phyloP scores from a whole-genome alignment of 2,888 invertebrate species.

The Pardosa pseudoannulata region DNA sequence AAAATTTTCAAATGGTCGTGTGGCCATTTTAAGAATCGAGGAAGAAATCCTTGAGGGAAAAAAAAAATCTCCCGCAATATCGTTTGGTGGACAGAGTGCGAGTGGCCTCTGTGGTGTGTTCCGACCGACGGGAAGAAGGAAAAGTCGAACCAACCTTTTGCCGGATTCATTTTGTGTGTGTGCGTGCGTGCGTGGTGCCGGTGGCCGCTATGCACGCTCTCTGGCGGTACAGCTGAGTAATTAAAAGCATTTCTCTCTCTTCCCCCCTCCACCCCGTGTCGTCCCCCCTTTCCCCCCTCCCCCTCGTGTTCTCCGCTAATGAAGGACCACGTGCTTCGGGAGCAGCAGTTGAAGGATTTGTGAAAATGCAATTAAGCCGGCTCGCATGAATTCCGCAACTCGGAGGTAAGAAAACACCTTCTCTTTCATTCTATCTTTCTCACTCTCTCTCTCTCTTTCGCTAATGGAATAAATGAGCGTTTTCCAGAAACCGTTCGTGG shows the following conservation, averaged over 20 bases:
- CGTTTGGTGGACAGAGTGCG: no score
- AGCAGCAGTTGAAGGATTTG: constrained; percentile 65
- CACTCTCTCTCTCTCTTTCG: constrained; percentile 17
- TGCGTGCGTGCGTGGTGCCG: neutral
- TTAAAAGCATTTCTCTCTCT: constrained; percentile 59
- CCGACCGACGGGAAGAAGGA: no score
- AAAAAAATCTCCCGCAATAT: neutral
- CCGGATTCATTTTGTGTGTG: constrained; percentile 55
- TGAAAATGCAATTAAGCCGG: constrained; percentile 70
- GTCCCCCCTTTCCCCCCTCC: constrained; percentile 44
- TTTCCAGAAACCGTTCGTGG: constrained; percentile 5
- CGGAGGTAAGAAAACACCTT: constrained; percentile 49
- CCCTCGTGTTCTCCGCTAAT: constrained; percentile 59
- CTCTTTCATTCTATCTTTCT: constrained; percentile 8
- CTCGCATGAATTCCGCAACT: constrained; percentile 68
- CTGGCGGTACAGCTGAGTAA: constrained; percentile 71
- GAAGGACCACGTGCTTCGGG: constrained; percentile 66
- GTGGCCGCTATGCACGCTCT: constrained; percentile 60
- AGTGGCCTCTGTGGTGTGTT: no score
- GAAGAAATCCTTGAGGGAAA: constrained; percentile 12
- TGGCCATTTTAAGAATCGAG: constrained; percentile 68
- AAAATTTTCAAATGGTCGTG: constrained; percentile 38
- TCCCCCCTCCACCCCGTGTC: constrained; percentile 36
- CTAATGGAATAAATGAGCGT: constrained; percentile 58
- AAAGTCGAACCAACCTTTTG: neutral